phyloP scores from a whole-genome alignment of 2,797 vertebrate species.

The Sebastiscus albofasciatus region DNA sequence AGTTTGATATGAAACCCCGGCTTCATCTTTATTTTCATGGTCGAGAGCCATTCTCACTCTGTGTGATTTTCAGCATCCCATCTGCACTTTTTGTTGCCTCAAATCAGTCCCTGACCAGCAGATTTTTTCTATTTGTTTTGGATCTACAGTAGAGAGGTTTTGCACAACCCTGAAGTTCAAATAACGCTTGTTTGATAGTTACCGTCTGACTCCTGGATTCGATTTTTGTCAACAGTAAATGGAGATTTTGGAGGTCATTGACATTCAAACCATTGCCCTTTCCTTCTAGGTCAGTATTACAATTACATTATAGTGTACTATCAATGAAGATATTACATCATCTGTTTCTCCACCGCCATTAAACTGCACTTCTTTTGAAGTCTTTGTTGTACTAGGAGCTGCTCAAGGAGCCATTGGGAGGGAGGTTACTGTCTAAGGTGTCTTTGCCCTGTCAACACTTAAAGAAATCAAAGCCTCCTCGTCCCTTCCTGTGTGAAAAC shows the following conservation, averaged over 20 bases:
- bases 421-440: slow-evolving; percentile 66
- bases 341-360: slow-evolving; percentile 41
- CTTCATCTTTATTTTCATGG: slow-evolving; percentile 61
- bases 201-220: slow-evolving; percentile 58
- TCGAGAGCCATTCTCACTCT: slow-evolving; percentile 52
- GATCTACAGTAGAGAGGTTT: slow-evolving; percentile 54
- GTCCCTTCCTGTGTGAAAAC: slow-evolving; percentile 57
- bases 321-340: slow-evolving; percentile 44
- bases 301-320: slow-evolving; percentile 7
- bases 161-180: slow-evolving; percentile 44
- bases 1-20: slow-evolving; percentile 67
- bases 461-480: slow-evolving; percentile 65
- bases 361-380: slow-evolving; percentile 54
- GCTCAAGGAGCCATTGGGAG: slow-evolving; percentile 61
- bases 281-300: slow-evolving; percentile 43
- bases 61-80: slow-evolving; percentile 51
- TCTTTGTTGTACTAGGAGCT: slow-evolving; percentile 53
- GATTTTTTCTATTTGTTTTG: slow-evolving; percentile 60
- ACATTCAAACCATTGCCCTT: slow-evolving; percentile 28
- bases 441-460: slow-evolving; percentile 76
- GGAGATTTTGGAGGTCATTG: slow-evolving; percentile 39
- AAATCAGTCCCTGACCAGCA: slow-evolving; percentile 48
- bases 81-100: slow-evolving; percentile 45
- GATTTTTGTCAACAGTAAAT: slow-evolving; percentile 54
- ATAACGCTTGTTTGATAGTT: slow-evolving; percentile 41